phyloP scores from a whole-genome alignment of 2,888 invertebrate genomes.

The Bedellia somnulentella region DNA sequence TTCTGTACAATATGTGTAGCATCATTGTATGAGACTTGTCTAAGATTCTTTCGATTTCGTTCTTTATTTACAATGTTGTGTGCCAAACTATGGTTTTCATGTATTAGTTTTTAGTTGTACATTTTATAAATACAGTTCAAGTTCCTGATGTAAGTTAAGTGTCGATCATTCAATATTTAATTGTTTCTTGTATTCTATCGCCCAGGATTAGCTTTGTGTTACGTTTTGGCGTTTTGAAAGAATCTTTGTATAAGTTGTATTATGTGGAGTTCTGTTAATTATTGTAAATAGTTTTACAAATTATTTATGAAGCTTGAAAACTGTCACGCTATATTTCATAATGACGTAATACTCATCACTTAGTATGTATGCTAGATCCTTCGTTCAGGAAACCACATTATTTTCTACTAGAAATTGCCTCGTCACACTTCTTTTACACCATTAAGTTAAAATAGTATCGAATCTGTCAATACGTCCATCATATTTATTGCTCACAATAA shows the following conservation, averaged over 20 bases:
- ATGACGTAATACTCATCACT: no score
- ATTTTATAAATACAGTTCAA: background rate
- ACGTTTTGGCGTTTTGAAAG: no score
- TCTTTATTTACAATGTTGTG: slow-evolving; percentile 19
- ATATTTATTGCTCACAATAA: slow-evolving; percentile 49
- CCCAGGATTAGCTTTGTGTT: no score
- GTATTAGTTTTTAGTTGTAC: slow-evolving; percentile 1
- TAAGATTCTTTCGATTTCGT: slow-evolving; percentile 36
- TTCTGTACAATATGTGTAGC: slow-evolving; percentile 26
- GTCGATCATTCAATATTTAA: no score
- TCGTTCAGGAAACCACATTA: no score
- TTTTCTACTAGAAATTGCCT: no score
- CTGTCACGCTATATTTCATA: slow-evolving; percentile 6
- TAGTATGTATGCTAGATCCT: no score
- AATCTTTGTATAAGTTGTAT: slow-evolving; percentile 33
- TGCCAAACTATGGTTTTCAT: slow-evolving; percentile 47
- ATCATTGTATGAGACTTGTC: slow-evolving; percentile 20
- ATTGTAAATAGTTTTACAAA: slow-evolving; percentile 39
- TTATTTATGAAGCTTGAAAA: slow-evolving; percentile 18
- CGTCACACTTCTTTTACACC: no score
- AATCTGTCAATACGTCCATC: background rate
- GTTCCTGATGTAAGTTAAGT: background rate
- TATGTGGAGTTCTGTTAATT: slow-evolving; percentile 25
- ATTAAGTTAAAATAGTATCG: no score
- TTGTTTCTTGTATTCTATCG: no score